phyloP scores from a whole-genome alignment of 2,797 vertebrate species.

The Geotrypetes seraphini region DNA sequence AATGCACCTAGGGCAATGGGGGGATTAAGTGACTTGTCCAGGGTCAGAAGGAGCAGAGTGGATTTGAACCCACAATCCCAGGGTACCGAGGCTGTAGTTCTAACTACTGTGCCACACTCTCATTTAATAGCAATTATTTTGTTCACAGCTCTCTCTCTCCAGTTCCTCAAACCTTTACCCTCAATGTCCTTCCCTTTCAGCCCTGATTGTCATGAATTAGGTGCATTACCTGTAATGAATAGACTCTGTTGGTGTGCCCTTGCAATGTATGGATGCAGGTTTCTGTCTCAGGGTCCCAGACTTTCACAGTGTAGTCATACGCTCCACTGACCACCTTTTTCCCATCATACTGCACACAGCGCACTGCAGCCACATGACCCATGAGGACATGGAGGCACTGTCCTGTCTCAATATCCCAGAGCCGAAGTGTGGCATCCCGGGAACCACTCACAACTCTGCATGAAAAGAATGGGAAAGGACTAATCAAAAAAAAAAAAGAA shows the following conservation, averaged over 20 bases:
- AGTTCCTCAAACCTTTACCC: too few relatives aligned
- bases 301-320: slow-evolving; percentile 43
- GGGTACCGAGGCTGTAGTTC: too few relatives aligned
- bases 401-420: slow-evolving; percentile 43
- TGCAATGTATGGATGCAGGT: slow-evolving; percentile 46
- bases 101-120: too few relatives aligned
- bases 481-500: accelerated
- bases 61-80: too few relatives aligned
- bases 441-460: slow-evolving; percentile 43
- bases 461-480: too few relatives aligned
- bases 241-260: slow-evolving; percentile 45
- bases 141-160: too few relatives aligned
- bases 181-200: too few relatives aligned
- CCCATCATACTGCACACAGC: slow-evolving; percentile 37
- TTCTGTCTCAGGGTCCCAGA: slow-evolving; percentile 43
- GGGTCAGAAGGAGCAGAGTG: too few relatives aligned
- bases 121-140: too few relatives aligned
- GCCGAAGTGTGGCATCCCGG: slow-evolving; percentile 29
- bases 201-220: accelerated
- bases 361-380: slow-evolving; percentile 40
- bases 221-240: slow-evolving; percentile 29
- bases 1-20: too few relatives aligned
- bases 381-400: slow-evolving; percentile 40
- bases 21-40: too few relatives aligned
- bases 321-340: slow-evolving; percentile 39